Percentiles rank a stretch among this genome's conserved stretches.
These are phyloP conservation scores for Arctopsyche grandis DNA, from an alignment of 1,140 invertebrate species.

Conservation along the genomic window DNA sequence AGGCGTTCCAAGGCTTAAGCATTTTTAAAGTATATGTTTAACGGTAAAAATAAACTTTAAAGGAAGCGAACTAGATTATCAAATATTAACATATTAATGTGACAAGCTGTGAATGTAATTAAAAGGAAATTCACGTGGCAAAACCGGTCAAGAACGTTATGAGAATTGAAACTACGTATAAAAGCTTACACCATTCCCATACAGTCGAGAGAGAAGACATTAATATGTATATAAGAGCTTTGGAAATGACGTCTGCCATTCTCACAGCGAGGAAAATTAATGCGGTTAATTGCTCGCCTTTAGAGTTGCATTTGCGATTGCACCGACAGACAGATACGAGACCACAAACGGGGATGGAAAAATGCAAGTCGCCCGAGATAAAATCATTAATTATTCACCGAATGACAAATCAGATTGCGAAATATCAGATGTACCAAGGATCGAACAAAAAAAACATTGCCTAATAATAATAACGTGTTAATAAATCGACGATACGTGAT, in stretches of 20 bases:
- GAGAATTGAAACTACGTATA: too few species aligned
- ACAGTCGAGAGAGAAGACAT: background rate
- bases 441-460: background rate
- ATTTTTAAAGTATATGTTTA: too few species aligned
- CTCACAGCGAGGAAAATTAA: constrained; percentile 2
- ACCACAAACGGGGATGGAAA: too few species aligned
- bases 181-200: background rate
- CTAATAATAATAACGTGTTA: constrained; percentile 20
- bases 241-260: background rate
- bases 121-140: too few species aligned
- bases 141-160: too few species aligned
- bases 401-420: background rate
- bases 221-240: background rate
- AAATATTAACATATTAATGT: too few species aligned
- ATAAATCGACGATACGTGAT: constrained; percentile 12
- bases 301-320: background rate
- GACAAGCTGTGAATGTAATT: too few species aligned
- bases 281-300: background rate
- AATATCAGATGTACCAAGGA: background rate
- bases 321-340: background rate
- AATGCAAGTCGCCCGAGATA: background rate
- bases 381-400: background rate
- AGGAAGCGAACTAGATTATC: too few species aligned
- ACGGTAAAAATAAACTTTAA: too few species aligned
- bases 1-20: too few species aligned